Conservation (phyloP, 1,140 invertebrate species). For the Cyclargus thomasi region DNA sequence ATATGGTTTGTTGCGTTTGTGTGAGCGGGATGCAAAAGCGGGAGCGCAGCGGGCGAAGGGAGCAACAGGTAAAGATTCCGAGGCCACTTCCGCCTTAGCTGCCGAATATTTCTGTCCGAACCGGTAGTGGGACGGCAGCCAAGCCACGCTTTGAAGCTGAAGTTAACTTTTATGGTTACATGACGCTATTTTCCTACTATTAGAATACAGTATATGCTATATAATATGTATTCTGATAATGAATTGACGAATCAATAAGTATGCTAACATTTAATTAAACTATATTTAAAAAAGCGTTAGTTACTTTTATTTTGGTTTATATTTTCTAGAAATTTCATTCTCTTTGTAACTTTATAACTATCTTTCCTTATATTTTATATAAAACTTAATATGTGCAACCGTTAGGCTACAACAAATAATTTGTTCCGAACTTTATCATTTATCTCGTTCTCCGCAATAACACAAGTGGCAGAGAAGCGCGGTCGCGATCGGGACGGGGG, state of each 20-base stretch:
- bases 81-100: slow-evolving; percentile 74
- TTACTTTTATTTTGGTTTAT: no score
- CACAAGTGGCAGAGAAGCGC: slow-evolving; percentile 44
- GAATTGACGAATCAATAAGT: no score
- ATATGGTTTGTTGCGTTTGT: slow-evolving; percentile 27
- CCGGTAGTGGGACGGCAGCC: slow-evolving; percentile 70
- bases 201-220: not conserved
- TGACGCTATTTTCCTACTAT: slow-evolving; percentile 2
- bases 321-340: no score
- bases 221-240: no score
- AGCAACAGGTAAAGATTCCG: slow-evolving; percentile 75
- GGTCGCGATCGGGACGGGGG: slow-evolving; percentile 31
- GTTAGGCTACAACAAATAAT: not conserved
- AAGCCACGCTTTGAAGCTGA: slow-evolving; percentile 32
- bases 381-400: no score
- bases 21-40: slow-evolving; percentile 41
- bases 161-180: slow-evolving; percentile 22
- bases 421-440: slow-evolving; percentile 47
- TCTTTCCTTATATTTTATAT: no score
- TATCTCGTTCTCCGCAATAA: slow-evolving; percentile 58
- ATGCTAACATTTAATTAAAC: no score
- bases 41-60: slow-evolving; percentile 65
- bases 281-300: no score
- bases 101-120: slow-evolving; percentile 75
- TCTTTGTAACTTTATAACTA: no score